A percentile compares a stretch with the other conserved stretches of the same genome.
These are phyloP conservation scores for Hydrophis major DNA, from an alignment of 2,797 vertebrate genomes.

Conservation along the genomic window DNA sequence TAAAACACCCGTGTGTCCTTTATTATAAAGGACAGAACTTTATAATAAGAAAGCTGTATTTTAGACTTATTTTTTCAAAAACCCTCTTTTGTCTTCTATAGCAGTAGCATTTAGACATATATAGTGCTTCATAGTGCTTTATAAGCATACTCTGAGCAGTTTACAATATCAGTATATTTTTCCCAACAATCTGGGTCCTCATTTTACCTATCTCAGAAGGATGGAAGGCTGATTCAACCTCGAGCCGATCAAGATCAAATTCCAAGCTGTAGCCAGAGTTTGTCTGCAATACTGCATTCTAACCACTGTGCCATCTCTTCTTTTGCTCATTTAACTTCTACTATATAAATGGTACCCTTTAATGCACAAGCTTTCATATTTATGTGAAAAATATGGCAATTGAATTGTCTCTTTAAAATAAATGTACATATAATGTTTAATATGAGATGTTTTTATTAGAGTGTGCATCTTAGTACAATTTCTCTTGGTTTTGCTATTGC, in stretches of 20 bases:
- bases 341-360: background rate
- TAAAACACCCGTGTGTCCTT: background rate
- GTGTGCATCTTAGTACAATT: background rate
- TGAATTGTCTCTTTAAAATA: background rate
- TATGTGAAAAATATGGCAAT: background rate
- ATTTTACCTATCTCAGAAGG: background rate
- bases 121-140: background rate
- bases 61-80: background rate
- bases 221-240: background rate
- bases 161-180: background rate
- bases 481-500: background rate
- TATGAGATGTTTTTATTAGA: background rate
- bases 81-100: background rate
- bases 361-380: background rate
- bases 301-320: background rate
- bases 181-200: background rate
- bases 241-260: background rate
- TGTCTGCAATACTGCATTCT: background rate
- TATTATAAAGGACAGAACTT: background rate
- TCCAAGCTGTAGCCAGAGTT: background rate
- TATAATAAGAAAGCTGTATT: background rate
- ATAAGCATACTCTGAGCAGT: background rate
- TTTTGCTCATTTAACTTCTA: background rate
- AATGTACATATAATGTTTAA: background rate
- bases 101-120: background rate